Base-by-base conservation (phyloP, 2,888 invertebrate genomes). In the Chaetoderma sp. region DNA sequence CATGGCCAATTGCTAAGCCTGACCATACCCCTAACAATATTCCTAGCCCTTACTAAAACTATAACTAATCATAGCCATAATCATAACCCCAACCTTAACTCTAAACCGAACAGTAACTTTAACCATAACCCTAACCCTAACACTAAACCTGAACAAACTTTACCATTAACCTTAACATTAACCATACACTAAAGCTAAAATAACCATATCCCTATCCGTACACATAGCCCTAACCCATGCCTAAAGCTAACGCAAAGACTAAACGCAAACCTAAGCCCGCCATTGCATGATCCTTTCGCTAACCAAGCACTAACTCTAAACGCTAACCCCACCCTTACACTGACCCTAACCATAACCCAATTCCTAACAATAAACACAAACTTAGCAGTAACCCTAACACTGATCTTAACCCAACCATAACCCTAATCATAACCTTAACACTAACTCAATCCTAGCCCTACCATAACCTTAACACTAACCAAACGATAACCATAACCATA, bases 381-480 rank as follows among this genome's bases (percentile, higher is more conserved):
- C 47, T 23, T 47, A 47, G 21, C 47, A n/a, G 8, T 47, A 47
- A 47, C 47, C 47, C 47, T 47, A 47, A 47, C 47, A n/a, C 47
- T 47, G 21, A 47, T 23, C 47, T 18, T 13, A 47, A 47, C 47
- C 47, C 18, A 18, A 47, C 8, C 47, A n/a, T n/a, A n/a, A n/a
- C n/a, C n/a, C n/a, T n/a, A n/a, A n/a, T n/a, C n/a, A n/a, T n/a
- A n/a, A n/a, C n/a, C n/a, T n/a, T n/a, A n/a, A n/a, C n/a, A n/a
- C n/a, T n/a, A n/a, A n/a, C n/a, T n/a, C n/a, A n/a, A n/a, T n/a
- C n/a, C n/a, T n/a, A n/a, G n/a, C n/a, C n/a, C n/a, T n/a, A n/a
- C n/a, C n/a, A n/a, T n/a, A n/a, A n/a, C n/a, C n/a, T n/a, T n/a
- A n/a, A n/a, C n/a, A n/a, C n/a, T n/a, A n/a, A n/a, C n/a, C n/a